Evolutionary conservation across 2,888 invertebrate species (phyloP).

Genomic region (Agonopterix heracliana): DNA sequence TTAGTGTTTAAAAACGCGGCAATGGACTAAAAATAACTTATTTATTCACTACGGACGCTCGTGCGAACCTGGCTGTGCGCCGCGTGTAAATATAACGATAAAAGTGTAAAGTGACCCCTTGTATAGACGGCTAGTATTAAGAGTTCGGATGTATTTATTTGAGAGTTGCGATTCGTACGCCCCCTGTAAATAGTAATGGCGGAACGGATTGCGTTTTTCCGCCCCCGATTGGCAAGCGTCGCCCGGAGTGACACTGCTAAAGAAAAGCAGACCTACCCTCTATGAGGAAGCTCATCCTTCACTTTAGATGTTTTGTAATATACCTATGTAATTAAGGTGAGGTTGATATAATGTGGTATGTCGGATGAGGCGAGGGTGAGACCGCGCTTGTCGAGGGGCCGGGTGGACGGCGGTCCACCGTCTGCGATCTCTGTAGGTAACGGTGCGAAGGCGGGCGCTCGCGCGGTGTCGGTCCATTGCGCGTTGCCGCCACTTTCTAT

Average conservation of each 20-base stretch:
- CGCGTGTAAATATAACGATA: slow-evolving; percentile 72
- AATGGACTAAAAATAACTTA: slow-evolving; percentile 52
- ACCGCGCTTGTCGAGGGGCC: slow-evolving; percentile 43
- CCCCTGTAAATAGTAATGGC: slow-evolving; percentile 65
- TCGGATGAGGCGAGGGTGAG: slow-evolving; percentile 22
- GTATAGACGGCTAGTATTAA: slow-evolving; percentile 72
- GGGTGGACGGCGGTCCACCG: slow-evolving; percentile 54
- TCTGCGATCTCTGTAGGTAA: slow-evolving; percentile 71
- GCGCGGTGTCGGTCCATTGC: slow-evolving; percentile 47
- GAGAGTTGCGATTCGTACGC: slow-evolving; percentile 56
- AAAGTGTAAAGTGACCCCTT: slow-evolving; percentile 71
- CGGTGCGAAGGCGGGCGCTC: slow-evolving; percentile 37
- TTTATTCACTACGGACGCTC: slow-evolving; percentile 69
- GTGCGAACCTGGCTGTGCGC: slow-evolving; percentile 72
- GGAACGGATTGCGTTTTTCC: slow-evolving; percentile 52
- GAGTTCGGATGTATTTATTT: slow-evolving; percentile 73
- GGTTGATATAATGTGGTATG: slow-evolving; percentile 4
- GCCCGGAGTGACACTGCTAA: slow-evolving; percentile 22
- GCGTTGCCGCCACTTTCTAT: slow-evolving; percentile 26
- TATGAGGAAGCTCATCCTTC: slow-evolving; percentile 4
- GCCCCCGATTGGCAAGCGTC: slow-evolving; percentile 55
- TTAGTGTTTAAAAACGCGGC: slow-evolving; percentile 68
- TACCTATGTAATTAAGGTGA: slow-evolving; percentile 1
- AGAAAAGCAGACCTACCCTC: slow-evolving; percentile 1
- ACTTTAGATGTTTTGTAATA: not conserved